Base-by-base conservation (phyloP, 2,888 invertebrate species). In the Brachycybe producta region DNA sequence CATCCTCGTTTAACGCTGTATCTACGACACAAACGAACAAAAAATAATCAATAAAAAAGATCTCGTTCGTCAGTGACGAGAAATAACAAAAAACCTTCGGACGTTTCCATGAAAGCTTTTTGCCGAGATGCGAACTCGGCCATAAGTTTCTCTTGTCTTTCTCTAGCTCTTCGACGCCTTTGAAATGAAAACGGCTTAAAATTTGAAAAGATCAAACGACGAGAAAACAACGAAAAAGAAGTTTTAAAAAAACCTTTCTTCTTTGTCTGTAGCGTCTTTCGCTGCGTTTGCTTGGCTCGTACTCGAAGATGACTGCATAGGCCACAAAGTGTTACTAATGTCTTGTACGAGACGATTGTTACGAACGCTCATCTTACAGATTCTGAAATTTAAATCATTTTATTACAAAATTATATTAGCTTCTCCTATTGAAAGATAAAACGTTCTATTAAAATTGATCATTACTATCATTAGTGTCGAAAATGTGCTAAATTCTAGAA, bases 121-220 rank as follows among this genome's bases (percentile, higher is more conserved):
- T 92, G 94, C 59, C 84, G 81, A 30, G 80, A 79, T 7, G 87
- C 88, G 71, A 94, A 91, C 64, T 94, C 88, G 28, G 82, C 84
- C 85, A 95, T 88, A 57, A 95, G 69, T 64, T 86, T 85, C 61
- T 85, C 80, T 64, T 94, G 92, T 1, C 94, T 75, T 61, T 92
- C 92, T 59, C 83, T 82, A 0, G 90, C 90, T 56, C 81, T 75
- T 27, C 81, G 76, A 26, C 85, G 76, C n/a, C 60, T 59, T 43
- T n/a, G 44, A 38, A 27, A 47, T 8, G 36, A 34, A 17, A 26
- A 11, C 15, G 21, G 21, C 17, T 13, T 3, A 45, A 17, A n/a
- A 3, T 23, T 2, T n/a, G n/a, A n/a, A n/a, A n/a, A n/a, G n/a
- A n/a, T n/a, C n/a, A n/a, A n/a, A n/a, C n/a, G n/a, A n/a, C n/a